These are phyloP conservation scores for Cerastis rubricosa DNA, from an alignment of 2,888 invertebrate species.

Conservation along the genomic window DNA sequence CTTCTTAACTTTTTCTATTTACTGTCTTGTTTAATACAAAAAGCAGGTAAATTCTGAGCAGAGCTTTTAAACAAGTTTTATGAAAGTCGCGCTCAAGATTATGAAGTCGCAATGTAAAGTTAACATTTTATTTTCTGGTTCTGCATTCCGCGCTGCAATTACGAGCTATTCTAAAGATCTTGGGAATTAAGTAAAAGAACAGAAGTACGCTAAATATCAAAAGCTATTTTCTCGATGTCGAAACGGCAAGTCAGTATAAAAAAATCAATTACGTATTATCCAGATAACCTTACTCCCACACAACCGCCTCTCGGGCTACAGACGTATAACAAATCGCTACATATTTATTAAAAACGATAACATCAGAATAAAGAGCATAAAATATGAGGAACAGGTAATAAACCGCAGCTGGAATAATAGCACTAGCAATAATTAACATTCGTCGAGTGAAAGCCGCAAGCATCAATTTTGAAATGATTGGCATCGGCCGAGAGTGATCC, in stretches of 20 bases:
- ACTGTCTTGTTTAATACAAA: slow-evolving; percentile 44
- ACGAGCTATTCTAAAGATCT: slow-evolving; percentile 14
- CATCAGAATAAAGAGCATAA: slow-evolving; percentile 65
- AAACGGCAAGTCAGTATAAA: slow-evolving; percentile 36
- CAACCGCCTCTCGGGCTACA: slow-evolving; percentile 34
- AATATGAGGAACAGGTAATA: slow-evolving; percentile 64
- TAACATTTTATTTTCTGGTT: slow-evolving; percentile 42
- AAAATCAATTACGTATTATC: slow-evolving; percentile 48
- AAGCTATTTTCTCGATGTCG: slow-evolving; percentile 12
- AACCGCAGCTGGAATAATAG: slow-evolving; percentile 65
- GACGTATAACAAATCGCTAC: slow-evolving; percentile 51
- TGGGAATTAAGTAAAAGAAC: slow-evolving; percentile 27
- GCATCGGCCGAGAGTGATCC: slow-evolving; percentile 85
- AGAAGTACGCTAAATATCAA: slow-evolving; percentile 11
- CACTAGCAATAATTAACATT: slow-evolving; percentile 76
- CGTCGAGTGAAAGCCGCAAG: slow-evolving; percentile 81
- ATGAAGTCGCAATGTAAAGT: slow-evolving; percentile 45
- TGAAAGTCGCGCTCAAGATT: slow-evolving; percentile 47
- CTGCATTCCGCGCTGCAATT: slow-evolving; percentile 31
- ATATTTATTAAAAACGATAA: slow-evolving; percentile 61
- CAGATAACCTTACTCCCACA: slow-evolving; percentile 40
- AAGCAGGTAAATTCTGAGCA: slow-evolving; percentile 46
- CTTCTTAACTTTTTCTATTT: slow-evolving; percentile 63
- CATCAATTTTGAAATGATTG: slow-evolving; percentile 87
- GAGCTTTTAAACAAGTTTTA: slow-evolving; percentile 53